These are phyloP conservation scores for Lacanobia oleracea DNA, from an alignment of 2,888 invertebrate genomes.

Conservation along the genomic window DNA sequence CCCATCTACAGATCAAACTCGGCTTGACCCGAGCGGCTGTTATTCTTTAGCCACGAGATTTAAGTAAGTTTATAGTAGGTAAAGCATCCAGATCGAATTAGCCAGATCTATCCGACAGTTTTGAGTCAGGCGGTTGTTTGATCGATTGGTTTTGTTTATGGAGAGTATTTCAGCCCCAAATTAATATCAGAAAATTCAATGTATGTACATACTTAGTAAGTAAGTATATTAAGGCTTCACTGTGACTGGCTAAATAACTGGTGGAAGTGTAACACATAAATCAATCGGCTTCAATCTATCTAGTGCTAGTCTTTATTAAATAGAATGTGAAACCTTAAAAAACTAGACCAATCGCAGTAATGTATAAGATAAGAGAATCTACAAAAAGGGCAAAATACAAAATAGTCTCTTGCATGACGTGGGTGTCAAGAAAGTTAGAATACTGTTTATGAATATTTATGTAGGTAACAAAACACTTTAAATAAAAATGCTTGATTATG, in stretches of 20 bases:
- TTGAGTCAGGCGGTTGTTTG: background rate
- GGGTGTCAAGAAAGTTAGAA: background rate
- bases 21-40: no score
- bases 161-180: background rate
- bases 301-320: background rate
- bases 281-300: background rate
- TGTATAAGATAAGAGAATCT: background rate
- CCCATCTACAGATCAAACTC: no score
- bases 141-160: background rate
- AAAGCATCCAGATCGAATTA: background rate
- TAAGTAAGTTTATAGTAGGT: background rate
- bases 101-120: slow-evolving; percentile 9
- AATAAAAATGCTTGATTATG: slow-evolving; percentile 21
- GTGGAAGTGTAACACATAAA: background rate
- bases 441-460: background rate
- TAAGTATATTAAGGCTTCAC: background rate
- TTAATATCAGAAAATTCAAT: background rate
- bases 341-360: slow-evolving; percentile 12
- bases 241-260: background rate
- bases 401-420: background rate
- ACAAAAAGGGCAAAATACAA: background rate
- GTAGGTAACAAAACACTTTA: background rate
- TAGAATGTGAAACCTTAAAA: slow-evolving; percentile 12
- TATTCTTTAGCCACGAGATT: no score
- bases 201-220: background rate